Evolutionary conservation across 2,888 invertebrate genomes (phyloP).

Genomic region (Leptarthrus brevirostris): DNA sequence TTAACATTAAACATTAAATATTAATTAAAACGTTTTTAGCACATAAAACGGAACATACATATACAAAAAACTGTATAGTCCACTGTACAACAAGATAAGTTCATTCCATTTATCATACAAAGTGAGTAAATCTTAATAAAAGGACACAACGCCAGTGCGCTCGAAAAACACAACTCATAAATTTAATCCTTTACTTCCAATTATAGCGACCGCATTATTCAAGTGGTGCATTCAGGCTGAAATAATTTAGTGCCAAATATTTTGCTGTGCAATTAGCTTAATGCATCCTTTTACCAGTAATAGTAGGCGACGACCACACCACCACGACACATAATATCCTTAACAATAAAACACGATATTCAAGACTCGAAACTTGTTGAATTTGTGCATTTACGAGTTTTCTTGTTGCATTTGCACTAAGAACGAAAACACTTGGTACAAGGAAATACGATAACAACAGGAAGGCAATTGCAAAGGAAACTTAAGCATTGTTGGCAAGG

Average conservation of each 20-base stretch:
- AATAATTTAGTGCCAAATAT: conserved; percentile 25
- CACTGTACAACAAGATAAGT: background rate
- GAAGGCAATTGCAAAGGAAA: conserved; percentile 34
- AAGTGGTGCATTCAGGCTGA: conserved; percentile 5
- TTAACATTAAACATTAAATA: too few relatives aligned
- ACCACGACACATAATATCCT: conserved; percentile 2
- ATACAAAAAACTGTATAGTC: too few relatives aligned
- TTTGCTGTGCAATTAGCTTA: conserved; percentile 31
- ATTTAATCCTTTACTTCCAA: background rate
- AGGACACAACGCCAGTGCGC: background rate
- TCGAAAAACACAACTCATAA: background rate
- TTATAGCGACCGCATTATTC: background rate
- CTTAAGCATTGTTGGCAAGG: conserved; percentile 45
- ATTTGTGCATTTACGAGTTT: conserved; percentile 34
- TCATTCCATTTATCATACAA: background rate
- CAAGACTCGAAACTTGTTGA: conserved; percentile 29
- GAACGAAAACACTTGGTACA: conserved; percentile 38
- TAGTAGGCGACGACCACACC: conserved; percentile 14
- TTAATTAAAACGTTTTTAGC: too few relatives aligned
- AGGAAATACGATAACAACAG: conserved; percentile 39
- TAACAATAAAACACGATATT: conserved; percentile 20
- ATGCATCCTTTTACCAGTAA: conserved; percentile 33
- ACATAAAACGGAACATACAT: too few relatives aligned
- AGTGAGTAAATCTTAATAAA: background rate
- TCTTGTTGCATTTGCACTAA: conserved; percentile 40